phyloP scores from a whole-genome alignment of 2,113 vertebrate genomes.

The Nibea coibor region DNA sequence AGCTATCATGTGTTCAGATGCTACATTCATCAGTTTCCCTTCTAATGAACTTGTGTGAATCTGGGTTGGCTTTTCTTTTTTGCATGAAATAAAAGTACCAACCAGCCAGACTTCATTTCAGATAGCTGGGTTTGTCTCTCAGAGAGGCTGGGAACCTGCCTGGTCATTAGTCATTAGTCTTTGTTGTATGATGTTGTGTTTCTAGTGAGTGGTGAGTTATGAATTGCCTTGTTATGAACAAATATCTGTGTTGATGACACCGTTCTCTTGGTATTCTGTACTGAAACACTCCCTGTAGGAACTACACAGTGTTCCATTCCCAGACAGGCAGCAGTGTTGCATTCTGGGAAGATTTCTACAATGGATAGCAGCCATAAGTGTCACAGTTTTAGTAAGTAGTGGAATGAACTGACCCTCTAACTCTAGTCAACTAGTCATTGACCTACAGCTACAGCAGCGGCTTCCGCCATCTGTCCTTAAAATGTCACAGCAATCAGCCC shows the following conservation, averaged over 20 bases:
- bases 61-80: neutral
- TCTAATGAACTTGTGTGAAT: neutral
- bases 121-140: neutral
- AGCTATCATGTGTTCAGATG: neutral
- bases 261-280: neutral
- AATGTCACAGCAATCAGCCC: constrained; percentile 65
- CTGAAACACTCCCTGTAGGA: neutral
- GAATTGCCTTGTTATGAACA: neutral
- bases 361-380: constrained; percentile 28
- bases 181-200: neutral
- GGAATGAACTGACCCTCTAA: constrained; percentile 30
- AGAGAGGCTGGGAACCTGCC: neutral
- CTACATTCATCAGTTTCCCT: neutral
- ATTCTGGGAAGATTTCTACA: constrained; percentile 20
- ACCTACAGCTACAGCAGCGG: constrained; percentile 28
- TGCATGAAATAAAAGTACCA: neutral
- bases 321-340: constrained; percentile 14
- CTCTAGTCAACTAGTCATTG: constrained; percentile 9
- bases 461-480: constrained; percentile 62
- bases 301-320: neutral
- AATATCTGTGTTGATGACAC: neutral
- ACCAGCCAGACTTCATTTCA: neutral
- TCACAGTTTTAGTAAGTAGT: constrained; percentile 34
- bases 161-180: neutral
- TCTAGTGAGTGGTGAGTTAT: neutral